Evolutionary conservation across 2,113 vertebrate genomes (phyloP).

Genomic region (Cynopterus brachyotis): DNA sequence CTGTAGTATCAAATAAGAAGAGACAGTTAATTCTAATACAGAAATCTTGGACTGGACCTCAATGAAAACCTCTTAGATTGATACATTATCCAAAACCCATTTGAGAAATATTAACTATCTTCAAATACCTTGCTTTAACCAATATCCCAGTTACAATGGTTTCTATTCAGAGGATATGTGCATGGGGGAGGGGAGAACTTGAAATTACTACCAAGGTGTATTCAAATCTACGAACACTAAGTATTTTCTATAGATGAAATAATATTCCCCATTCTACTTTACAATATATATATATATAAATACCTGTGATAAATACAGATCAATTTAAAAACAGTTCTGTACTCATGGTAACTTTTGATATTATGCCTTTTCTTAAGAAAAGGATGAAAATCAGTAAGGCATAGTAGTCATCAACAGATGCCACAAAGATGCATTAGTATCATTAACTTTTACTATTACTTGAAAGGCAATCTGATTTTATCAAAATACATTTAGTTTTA

Average conservation of each 20-base stretch:
- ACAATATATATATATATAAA: not conserved
- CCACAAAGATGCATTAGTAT: not conserved
- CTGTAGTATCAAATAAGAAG: conserved; percentile 9
- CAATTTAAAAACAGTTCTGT: conserved; percentile 44
- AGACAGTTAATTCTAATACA: not conserved
- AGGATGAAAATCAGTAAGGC: not conserved
- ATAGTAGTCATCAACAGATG: not conserved
- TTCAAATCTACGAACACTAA: conserved; percentile 7
- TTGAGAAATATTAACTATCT: conserved; percentile 12
- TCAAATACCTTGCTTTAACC: not conserved
- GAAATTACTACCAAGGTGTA: not conserved
- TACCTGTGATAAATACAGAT: not conserved
- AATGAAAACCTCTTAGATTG: not conserved
- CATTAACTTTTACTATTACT: conserved; percentile 18
- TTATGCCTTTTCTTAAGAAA: conserved; percentile 1
- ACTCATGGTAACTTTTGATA: not conserved
- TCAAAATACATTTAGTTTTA: not conserved
- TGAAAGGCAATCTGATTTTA: conserved; percentile 44
- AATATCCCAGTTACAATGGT: not conserved
- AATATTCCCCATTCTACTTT: conserved; percentile 7
- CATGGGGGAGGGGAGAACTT: not conserved
- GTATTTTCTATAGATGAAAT: not conserved
- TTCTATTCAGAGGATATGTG: not conserved
- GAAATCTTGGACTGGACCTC: not conserved
- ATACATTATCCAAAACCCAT: not conserved